phyloP scores from a whole-genome alignment of 2,888 invertebrate genomes.

The Phortica okadai region DNA sequence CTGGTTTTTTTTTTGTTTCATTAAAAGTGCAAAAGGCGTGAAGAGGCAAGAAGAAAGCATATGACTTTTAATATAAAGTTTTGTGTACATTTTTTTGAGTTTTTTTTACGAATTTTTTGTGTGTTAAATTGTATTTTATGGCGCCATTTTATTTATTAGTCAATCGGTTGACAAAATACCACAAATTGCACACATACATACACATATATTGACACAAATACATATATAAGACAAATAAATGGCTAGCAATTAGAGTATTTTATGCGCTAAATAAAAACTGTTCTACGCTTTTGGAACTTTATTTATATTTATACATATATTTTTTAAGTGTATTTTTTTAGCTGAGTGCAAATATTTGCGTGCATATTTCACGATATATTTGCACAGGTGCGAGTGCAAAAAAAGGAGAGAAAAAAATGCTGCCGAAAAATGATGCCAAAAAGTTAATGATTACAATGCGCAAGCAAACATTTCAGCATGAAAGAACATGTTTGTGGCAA shows the following conservation, averaged over 20 bases:
- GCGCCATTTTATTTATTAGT: constrained; percentile 51
- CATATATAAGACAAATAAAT: constrained; percentile 40
- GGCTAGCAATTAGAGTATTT: neutral
- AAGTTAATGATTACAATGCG: constrained; percentile 10
- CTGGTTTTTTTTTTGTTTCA: constrained; percentile 38
- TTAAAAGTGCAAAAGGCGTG: no score
- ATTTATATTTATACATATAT: neutral
- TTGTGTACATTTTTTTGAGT: neutral
- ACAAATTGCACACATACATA: constrained; percentile 49
- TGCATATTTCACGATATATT: constrained; percentile 38
- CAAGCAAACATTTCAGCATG: neutral
- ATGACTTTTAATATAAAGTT: constrained; percentile 32
- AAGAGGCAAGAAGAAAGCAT: constrained; percentile 34
- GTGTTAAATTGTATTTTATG: constrained; percentile 55
- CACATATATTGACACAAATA: no score
- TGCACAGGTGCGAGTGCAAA: neutral
- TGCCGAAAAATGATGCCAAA: constrained; percentile 1
- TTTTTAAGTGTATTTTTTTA: neutral
- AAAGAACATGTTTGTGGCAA: constrained; percentile 9
- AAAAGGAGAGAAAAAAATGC: constrained; percentile 17
- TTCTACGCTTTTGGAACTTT: neutral
- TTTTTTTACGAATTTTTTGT: no score
- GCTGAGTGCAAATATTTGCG: constrained; percentile 57
- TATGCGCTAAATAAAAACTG: neutral
- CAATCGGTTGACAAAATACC: constrained; percentile 37